phyloP scores from a whole-genome alignment of 2,888 invertebrate species.

The Colostygia pectinataria region DNA sequence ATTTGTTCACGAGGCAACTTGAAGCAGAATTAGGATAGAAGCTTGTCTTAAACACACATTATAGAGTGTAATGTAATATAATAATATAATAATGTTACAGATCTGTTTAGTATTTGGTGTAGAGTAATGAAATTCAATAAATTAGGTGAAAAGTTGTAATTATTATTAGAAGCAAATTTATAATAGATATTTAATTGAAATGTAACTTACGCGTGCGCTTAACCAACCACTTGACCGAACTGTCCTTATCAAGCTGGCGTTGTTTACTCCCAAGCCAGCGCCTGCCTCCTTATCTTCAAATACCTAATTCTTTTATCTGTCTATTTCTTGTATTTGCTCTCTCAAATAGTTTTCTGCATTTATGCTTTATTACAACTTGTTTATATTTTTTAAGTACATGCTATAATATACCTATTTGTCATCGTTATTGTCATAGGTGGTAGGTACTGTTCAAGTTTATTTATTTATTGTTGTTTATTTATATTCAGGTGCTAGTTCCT shows the following conservation, averaged over 20 bases:
- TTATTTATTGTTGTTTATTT: slow-evolving; percentile 34
- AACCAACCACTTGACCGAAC: slow-evolving; percentile 36
- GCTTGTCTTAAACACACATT: not conserved
- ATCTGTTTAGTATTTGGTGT: slow-evolving; percentile 22
- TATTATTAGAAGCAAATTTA: slow-evolving; percentile 36
- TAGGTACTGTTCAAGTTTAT: slow-evolving; percentile 27
- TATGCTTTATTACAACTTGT: slow-evolving; percentile 36
- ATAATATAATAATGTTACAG: slow-evolving; percentile 12
- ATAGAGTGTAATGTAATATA: too few species aligned
- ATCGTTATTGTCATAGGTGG: slow-evolving; percentile 29
- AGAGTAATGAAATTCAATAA: slow-evolving; percentile 17
- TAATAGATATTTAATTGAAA: slow-evolving; percentile 19
- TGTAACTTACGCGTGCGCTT: slow-evolving; percentile 23
- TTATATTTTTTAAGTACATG: slow-evolving; percentile 22
- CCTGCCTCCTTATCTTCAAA: slow-evolving; percentile 34
- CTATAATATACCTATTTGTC: slow-evolving; percentile 30
- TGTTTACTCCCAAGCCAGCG: slow-evolving; percentile 41
- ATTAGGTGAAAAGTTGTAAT: slow-evolving; percentile 37
- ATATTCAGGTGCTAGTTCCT: slow-evolving; percentile 50
- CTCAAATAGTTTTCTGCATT: slow-evolving; percentile 43
- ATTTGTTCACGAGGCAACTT: slow-evolving; percentile 11
- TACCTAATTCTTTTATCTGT: slow-evolving; percentile 33
- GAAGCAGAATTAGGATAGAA: slow-evolving; percentile 4
- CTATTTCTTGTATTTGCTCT: slow-evolving; percentile 37
- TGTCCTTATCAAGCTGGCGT: slow-evolving; percentile 43